Base-by-base conservation (phyloP, 2,888 invertebrate genomes). In the Meta bourneti region DNA sequence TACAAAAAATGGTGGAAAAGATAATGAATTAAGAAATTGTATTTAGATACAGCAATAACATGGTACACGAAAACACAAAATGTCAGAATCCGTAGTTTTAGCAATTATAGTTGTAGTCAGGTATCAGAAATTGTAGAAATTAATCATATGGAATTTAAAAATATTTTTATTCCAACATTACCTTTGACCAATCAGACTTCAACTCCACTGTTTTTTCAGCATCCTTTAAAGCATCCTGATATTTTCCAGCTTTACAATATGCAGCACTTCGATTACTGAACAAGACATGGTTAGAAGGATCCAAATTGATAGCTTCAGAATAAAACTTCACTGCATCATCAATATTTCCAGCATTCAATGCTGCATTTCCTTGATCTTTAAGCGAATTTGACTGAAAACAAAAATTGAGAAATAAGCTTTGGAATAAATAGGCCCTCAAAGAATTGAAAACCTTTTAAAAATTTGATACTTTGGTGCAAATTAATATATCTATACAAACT, bases 251-350 rank as follows among this genome's bases (percentile, higher is more conserved):
- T 95, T 98, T 98, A 0, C 98, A 97, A 94, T 97, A 97, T 7
- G 98, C 98, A 7, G 98, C 98, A 0, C 98, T 98, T 88, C 98
- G 96, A 95, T 98, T 98, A 94, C 98, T 98, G 94, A 96, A 98
- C 49, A 98, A 96, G 94, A 98, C 98, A 96, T 98, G 97, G 95
- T 98, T 98, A 70, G 96, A 96, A 0, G 96, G 95, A 94, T 98
- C 98, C 92, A 98, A 95, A 16, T 95, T 95, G 93, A 98, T 98
- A 7, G 98, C 98, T 94, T 97, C 96, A 4, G 97, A 96, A 94
- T 98, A 98, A 94, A 95, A 96, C 93, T 96, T 96, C 84, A 98
- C 96, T 0, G 98, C 98, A 93, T 97, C 97, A 9, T 97, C 96
- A 93, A 96, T 97, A 90, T 97, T 97, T 82, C 97, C 97, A 16